Conservation (phyloP, 2,888 invertebrate genomes). For the Dryocosmus kuriphilus region DNA sequence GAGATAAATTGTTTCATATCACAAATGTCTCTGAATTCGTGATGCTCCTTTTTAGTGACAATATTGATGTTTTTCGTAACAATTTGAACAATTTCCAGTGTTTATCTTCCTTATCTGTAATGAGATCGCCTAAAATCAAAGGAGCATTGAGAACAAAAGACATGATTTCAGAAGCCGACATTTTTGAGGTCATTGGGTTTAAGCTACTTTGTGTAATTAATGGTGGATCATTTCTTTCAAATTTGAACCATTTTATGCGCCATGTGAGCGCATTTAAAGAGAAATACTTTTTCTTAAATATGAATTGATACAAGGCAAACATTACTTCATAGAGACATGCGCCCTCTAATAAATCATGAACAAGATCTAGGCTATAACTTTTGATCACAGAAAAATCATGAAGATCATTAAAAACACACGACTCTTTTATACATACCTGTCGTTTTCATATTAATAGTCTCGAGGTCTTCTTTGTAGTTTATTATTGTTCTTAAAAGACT, state of each 20-base stretch:
- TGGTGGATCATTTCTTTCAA: neutral
- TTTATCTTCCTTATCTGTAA: conserved; percentile 9
- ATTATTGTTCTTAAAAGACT: conserved; percentile 18
- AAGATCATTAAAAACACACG: conserved; percentile 18
- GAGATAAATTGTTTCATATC: neutral
- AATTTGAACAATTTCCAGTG: conserved; percentile 23
- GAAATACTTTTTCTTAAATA: conserved; percentile 6
- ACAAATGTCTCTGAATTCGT: neutral
- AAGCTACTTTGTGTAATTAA: conserved; percentile 3
- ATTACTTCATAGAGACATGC: conserved; percentile 18
- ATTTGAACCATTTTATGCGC: conserved; percentile 4
- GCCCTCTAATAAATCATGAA: conserved; percentile 11
- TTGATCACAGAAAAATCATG: conserved; percentile 15
- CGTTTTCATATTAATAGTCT: neutral
- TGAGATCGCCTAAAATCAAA: conserved; percentile 20
- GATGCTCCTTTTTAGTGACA: neutral
- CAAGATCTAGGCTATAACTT: conserved; percentile 28
- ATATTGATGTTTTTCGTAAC: neutral
- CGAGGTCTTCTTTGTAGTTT: neutral
- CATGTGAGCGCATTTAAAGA: neutral
- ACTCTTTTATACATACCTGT: conserved; percentile 11
- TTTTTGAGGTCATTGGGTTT: conserved; percentile 3
- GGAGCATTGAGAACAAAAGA: conserved; percentile 24
- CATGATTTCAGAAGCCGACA: conserved; percentile 15
- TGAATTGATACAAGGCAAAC: neutral